Conservation (phyloP, 2,797 vertebrate genomes). For the Steatocranus sp. region DNA sequence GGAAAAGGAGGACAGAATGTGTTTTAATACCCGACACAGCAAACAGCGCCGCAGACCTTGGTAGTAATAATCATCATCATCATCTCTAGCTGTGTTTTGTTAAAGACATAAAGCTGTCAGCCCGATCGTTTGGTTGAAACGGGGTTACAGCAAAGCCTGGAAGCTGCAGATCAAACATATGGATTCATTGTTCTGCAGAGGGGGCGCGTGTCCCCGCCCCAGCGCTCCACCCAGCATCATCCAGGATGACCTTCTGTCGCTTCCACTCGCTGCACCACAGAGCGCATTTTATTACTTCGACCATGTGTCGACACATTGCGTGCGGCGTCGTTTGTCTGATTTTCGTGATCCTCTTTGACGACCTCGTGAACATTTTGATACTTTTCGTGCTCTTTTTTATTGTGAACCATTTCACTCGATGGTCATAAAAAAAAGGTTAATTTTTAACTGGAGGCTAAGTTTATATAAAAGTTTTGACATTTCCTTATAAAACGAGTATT, state of each 20-base stretch:
- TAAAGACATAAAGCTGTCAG: not conserved
- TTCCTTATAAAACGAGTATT: not conserved
- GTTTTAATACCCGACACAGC: not conserved
- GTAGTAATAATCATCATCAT: rapidly evolving
- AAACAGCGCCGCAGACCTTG: not conserved
- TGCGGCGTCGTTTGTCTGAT: slow-evolving; percentile 73
- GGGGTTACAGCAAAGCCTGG: slow-evolving; percentile 54
- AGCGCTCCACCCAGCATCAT: not conserved
- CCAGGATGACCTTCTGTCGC: slow-evolving; percentile 34
- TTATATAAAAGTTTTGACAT: not conserved
- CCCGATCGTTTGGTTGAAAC: slow-evolving; percentile 32
- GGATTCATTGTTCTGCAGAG: slow-evolving; percentile 33
- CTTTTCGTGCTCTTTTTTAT: slow-evolving; percentile 74
- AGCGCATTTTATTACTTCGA: not conserved
- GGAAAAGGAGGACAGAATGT: not conserved
- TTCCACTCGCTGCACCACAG: not conserved
- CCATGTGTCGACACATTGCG: slow-evolving; percentile 77
- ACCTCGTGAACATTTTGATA: slow-evolving; percentile 71
- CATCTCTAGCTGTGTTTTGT: not conserved
- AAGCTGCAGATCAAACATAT: slow-evolving; percentile 66
- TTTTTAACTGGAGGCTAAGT: not conserved
- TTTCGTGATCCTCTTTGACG: slow-evolving; percentile 72
- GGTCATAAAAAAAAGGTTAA: slow-evolving; percentile 13
- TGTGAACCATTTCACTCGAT: slow-evolving; percentile 65
- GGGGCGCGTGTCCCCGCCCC: not conserved